Evolutionary conservation across 2,888 invertebrate species (phyloP).

Genomic region (Dromius quadrimaculatus): DNA sequence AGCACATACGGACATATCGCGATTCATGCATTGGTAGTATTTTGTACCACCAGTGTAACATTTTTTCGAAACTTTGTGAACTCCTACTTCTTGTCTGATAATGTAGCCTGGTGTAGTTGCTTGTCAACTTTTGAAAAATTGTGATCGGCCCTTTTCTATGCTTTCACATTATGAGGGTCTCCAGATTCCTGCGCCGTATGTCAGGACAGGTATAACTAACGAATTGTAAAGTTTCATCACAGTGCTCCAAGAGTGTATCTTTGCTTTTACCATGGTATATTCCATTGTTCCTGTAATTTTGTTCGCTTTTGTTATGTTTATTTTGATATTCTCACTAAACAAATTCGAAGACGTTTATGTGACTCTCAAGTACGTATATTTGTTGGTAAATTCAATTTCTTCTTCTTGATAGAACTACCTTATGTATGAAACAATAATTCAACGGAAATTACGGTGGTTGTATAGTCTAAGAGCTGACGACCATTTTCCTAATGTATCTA

Average conservation of each 20-base stretch:
- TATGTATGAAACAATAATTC: too few species aligned
- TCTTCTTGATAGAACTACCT: background rate
- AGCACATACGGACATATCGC: too few species aligned
- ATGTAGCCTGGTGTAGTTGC: background rate
- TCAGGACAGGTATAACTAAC: background rate
- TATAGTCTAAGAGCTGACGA: too few species aligned
- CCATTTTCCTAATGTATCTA: too few species aligned
- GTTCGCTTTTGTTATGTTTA: background rate
- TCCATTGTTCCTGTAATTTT: background rate
- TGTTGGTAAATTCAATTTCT: background rate
- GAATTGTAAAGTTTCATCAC: background rate
- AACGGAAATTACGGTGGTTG: too few species aligned
- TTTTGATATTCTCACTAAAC: background rate
- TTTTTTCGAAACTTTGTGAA: too few species aligned
- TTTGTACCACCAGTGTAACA: too few species aligned
- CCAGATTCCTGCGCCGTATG: background rate
- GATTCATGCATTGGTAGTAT: too few species aligned
- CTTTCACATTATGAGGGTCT: background rate
- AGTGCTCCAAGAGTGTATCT: background rate
- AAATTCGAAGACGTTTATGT: background rate
- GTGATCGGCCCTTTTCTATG: background rate
- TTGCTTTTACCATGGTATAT: background rate
- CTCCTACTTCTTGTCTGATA: too few species aligned
- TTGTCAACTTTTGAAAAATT: background rate
- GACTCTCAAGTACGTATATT: background rate